Evolutionary conservation across 2,797 vertebrate species (phyloP), one percentile per base, ranked within the genome.

Genomic region (Xenopus petersii): DNA sequence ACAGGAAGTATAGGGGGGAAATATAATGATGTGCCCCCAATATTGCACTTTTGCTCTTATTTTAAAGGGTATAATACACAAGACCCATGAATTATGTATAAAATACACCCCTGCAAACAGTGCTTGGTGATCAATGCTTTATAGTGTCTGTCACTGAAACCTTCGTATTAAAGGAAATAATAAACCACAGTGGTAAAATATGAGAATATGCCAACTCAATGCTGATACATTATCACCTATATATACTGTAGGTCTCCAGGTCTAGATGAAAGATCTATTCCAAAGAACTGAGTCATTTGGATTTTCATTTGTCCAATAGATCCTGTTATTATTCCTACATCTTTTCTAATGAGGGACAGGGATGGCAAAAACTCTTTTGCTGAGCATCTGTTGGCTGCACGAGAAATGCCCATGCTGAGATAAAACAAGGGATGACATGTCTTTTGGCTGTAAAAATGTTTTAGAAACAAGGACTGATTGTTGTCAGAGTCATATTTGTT

Each of bases 401-500:
- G 81, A 84, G 80, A 85, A 87, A 82, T 63, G 77, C 71, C 73
- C 76, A 74, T 54, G 71, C 76, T 78, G 76, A 70, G 77, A 79
- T 70, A 70, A 79, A 79, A 78, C 36, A 66, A 70, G 81, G 79
- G 66, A 83, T 70, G 36, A 82, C 55, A 75, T 77, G 82, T 73
- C 61, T 84, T 85, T 81, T 86, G 86, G 85, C 83, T 79, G 33
- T 70, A 65, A 8, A 13, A 42, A 36, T 70, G 71, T 82, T 87
- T 86, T 69, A 55, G 71, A 66, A 82, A 85, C 86, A 81, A 87
- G 86, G 77, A 82, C 61, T 61, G 84, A 74, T 85, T 88, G 80
- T 85, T 80, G 79, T 86, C 81, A 80, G 73, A 65, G 80, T 26
- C 66, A 75, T 85, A 79, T 84, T 87, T 83, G 86, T 84, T 81